These are phyloP conservation scores for Hemicentrotus pulcherrimus DNA, from an alignment of 35 echinoderm and acorn worm genomes.

Conservation along the genomic window DNA sequence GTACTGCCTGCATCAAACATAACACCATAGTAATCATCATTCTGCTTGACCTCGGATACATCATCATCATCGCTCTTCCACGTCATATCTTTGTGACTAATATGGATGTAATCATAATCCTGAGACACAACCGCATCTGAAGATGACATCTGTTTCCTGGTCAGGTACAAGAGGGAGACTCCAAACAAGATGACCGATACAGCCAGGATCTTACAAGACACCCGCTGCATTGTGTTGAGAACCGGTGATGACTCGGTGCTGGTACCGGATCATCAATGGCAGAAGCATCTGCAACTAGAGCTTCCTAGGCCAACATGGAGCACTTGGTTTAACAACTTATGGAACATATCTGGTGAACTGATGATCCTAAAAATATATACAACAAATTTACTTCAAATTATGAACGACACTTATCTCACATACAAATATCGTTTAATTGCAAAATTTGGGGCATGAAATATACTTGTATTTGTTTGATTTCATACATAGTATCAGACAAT, in stretches of 20 bases:
- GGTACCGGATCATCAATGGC: background rate
- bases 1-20: constrained; percentile 99
- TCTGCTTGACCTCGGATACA: background rate
- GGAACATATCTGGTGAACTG: background rate
- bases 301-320: background rate
- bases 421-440: too few relatives aligned
- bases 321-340: background rate
- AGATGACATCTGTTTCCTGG: background rate
- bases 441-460: too few relatives aligned
- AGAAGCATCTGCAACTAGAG: background rate
- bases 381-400: too few relatives aligned
- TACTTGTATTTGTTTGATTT: too few relatives aligned
- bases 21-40: constrained; percentile 83
- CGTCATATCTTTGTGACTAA: background rate
- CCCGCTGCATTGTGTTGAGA: constrained; percentile 13
- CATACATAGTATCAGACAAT: too few relatives aligned
- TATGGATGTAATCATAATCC: background rate
- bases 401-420: too few relatives aligned
- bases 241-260: background rate
- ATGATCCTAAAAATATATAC: background rate
- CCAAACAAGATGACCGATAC: background rate
- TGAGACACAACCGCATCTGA: background rate
- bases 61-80: constrained; percentile 5
- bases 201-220: constrained; percentile 1
- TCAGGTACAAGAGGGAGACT: background rate